Percentiles rank a stretch among this genome's conserved stretches.
phyloP scores from a whole-genome alignment of 2,888 invertebrate species.

The Heliconius hortense region DNA sequence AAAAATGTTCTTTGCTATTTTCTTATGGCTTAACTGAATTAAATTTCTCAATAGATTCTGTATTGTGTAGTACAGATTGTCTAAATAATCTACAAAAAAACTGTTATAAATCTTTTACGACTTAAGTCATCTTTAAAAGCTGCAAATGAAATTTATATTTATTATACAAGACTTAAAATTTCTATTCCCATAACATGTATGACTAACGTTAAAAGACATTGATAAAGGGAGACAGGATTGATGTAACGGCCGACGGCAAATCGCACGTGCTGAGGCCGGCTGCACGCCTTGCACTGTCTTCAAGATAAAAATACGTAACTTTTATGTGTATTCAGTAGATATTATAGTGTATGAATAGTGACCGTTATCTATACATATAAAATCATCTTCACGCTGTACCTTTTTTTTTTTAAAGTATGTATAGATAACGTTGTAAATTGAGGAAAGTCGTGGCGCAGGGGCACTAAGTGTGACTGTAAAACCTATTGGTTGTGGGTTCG shows the following conservation, averaged over 20 bases:
- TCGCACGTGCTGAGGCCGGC: conserved; percentile 77
- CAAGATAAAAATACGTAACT: conserved; percentile 26
- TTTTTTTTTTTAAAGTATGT: too few species aligned
- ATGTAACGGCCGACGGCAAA: conserved; percentile 74
- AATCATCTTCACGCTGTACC: background rate
- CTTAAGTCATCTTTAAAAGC: conserved; percentile 43
- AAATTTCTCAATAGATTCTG: too few species aligned
- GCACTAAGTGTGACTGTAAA: too few species aligned
- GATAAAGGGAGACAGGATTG: conserved; percentile 73
- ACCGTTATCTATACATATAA: background rate
- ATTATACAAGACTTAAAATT: conserved; percentile 44
- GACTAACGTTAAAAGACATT: conserved; percentile 65
- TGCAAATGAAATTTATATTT: conserved; percentile 47
- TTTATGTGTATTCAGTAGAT: background rate
- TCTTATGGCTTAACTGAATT: too few species aligned
- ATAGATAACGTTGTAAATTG: too few species aligned
- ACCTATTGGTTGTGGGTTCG: too few species aligned
- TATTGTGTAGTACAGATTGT: conserved; percentile 54
- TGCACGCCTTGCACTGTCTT: conserved; percentile 49
- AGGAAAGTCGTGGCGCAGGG: too few species aligned
- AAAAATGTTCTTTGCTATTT: too few species aligned
- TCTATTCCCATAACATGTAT: conserved; percentile 44
- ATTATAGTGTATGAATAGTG: background rate
- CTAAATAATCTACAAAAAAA: conserved; percentile 63
- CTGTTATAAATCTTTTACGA: conserved; percentile 45